phyloP scores from a whole-genome alignment of 2,797 vertebrate species.

The Muscicapa striata region DNA sequence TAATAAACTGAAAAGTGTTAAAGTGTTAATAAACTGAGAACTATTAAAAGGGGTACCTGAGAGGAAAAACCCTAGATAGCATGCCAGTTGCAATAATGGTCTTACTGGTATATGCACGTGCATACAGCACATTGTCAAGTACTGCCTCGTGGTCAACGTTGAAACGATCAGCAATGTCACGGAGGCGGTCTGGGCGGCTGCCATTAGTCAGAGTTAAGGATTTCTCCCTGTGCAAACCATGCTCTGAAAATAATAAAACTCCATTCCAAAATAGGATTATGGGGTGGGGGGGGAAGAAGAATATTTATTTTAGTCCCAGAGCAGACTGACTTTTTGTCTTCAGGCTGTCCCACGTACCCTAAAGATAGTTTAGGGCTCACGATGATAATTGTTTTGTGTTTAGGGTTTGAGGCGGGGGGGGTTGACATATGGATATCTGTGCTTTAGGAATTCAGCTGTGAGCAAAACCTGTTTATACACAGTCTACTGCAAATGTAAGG shows the following conservation, averaged over 20 bases:
- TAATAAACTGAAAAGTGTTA: neutral
- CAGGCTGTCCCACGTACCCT: neutral
- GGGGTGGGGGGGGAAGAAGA: neutral
- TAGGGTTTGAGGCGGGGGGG: neutral
- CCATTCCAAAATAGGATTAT: neutral
- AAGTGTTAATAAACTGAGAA: neutral
- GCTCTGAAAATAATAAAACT: conserved; percentile 1
- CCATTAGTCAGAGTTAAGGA: conserved; percentile 72
- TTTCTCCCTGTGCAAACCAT: neutral
- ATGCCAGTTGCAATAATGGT: neutral
- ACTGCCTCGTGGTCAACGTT: conserved; percentile 94
- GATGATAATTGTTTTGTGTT: neutral
- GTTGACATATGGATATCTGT: neutral
- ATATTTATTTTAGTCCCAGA: neutral
- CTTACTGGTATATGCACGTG: conserved; percentile 96
- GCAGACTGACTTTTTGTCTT: conserved; percentile 20
- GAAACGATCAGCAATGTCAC: conserved; percentile 93
- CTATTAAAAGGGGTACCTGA: neutral
- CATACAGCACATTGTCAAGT: conserved; percentile 96
- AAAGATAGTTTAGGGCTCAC: neutral
- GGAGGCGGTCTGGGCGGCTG: conserved; percentile 95
- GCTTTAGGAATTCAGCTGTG: conserved; percentile 11
- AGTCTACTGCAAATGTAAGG: neutral
- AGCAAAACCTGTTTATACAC: conserved; percentile 39
- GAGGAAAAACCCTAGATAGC: neutral